Evolutionary conservation across 2,888 invertebrate genomes (phyloP).

Genomic region (Malacosoma neustria): DNA sequence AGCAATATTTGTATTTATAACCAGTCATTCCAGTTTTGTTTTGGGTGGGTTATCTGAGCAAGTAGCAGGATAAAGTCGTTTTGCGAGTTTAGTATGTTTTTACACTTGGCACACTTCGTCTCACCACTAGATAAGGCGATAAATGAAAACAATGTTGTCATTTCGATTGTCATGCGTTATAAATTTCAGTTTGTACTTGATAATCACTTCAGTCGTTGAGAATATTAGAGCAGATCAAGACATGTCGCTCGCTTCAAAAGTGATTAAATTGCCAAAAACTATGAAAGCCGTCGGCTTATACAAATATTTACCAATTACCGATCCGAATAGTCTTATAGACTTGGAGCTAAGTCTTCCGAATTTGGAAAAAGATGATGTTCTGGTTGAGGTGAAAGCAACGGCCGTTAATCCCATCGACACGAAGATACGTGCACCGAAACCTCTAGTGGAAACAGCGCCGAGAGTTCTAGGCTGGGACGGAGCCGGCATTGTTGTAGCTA

Average conservation of each 20-base stretch:
- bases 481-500: constrained; percentile 46
- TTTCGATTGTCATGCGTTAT: not conserved
- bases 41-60: too few species aligned
- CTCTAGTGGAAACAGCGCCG: constrained; percentile 34
- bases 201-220: not conserved
- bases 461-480: constrained; percentile 59
- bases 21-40: not conserved
- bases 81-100: not conserved
- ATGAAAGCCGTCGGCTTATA: constrained; percentile 61
- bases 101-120: not conserved
- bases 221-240: not conserved
- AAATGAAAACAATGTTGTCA: not conserved
- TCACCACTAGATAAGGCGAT: not conserved
- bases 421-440: constrained; percentile 49
- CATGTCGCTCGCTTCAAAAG: constrained; percentile 12
- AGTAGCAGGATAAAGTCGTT: not conserved
- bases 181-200: not conserved
- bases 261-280: constrained; percentile 37
- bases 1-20: not conserved
- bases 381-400: constrained; percentile 55
- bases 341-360: constrained; percentile 43
- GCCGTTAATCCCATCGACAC: constrained; percentile 58
- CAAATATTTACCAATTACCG: constrained; percentile 53
- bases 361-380: constrained; percentile 35
- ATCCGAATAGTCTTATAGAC: constrained; percentile 47